phyloP scores from a whole-genome alignment of 2,113 vertebrate species.

The Prietella phreatophila region DNA sequence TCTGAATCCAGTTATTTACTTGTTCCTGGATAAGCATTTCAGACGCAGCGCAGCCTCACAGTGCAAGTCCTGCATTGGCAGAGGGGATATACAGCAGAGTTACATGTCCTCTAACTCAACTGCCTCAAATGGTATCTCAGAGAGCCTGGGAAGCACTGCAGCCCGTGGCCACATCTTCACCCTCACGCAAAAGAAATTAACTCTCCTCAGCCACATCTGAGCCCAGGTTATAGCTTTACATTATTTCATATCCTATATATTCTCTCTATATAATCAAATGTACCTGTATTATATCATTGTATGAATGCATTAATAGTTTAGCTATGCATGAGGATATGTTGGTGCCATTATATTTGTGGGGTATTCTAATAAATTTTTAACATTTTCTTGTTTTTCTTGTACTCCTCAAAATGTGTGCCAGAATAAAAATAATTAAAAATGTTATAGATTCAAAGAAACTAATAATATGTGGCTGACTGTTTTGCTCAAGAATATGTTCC shows the following conservation, averaged over 20 bases:
- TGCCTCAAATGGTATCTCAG: conserved; percentile 58
- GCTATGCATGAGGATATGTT: neutral
- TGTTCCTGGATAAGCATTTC: conserved; percentile 80
- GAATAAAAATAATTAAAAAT: neutral
- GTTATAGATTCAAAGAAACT: neutral
- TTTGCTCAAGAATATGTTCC: neutral
- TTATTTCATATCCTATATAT: too few relatives aligned
- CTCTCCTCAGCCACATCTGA: neutral
- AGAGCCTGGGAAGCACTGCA: conserved; percentile 55
- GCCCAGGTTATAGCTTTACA: neutral
- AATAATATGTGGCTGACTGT: neutral
- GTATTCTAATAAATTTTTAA: neutral
- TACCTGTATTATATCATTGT: neutral
- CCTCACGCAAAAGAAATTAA: conserved; percentile 38
- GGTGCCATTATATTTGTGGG: neutral
- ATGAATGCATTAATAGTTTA: neutral
- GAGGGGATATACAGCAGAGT: neutral
- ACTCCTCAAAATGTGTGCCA: neutral
- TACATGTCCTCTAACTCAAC: conserved; percentile 55
- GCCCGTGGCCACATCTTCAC: conserved; percentile 55
- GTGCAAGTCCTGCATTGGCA: conserved; percentile 49
- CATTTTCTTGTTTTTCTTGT: neutral
- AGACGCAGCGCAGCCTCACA: conserved; percentile 57
- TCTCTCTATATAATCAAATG: too few relatives aligned
- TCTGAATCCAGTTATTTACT: conserved; percentile 82